A percentile compares a stretch with the other conserved stretches of the same genome.
phyloP scores from a whole-genome alignment of 2,797 vertebrate species.

The Alouatta caraya region DNA sequence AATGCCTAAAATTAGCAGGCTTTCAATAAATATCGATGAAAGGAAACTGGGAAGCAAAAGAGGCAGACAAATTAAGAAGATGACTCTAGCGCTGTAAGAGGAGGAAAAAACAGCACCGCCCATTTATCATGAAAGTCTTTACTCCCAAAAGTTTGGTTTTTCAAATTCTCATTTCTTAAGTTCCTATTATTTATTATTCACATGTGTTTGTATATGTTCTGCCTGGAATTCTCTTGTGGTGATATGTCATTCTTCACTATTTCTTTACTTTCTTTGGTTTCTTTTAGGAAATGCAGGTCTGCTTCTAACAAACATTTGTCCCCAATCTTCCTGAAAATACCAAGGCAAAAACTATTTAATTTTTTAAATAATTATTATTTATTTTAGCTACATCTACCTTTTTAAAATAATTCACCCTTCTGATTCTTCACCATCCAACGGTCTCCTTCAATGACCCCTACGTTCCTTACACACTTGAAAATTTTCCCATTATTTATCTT shows the following conservation, averaged over 20 bases:
- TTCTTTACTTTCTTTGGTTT: constrained; percentile 58
- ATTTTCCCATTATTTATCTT: constrained; percentile 74
- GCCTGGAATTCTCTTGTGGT: constrained; percentile 14
- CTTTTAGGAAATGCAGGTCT: constrained; percentile 68
- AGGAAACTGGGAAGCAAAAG: background rate
- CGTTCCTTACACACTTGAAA: constrained; percentile 61
- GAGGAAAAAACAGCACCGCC: background rate
- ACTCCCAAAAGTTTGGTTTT: background rate
- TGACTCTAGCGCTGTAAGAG: fast-evolving
- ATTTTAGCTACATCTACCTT: constrained; percentile 68
- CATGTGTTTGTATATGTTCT: background rate
- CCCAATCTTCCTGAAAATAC: constrained; percentile 58
- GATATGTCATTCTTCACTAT: constrained; percentile 60
- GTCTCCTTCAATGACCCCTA: constrained; percentile 69
- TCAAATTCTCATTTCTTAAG: background rate
- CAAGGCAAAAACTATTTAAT: constrained; percentile 56
- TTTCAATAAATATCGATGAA: background rate
- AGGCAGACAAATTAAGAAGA: background rate
- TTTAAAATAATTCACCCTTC: constrained; percentile 73
- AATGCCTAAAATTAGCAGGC: too few species aligned
- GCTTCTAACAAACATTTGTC: constrained; percentile 75
- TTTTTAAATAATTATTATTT: background rate
- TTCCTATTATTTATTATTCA: background rate
- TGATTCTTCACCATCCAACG: constrained; percentile 65
- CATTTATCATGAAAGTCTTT: fast-evolving